A percentile compares a stretch with the other conserved stretches of the same genome.
Conservation (phyloP, 2,113 vertebrate species). For the Aphelocoma coerulescens region DNA sequence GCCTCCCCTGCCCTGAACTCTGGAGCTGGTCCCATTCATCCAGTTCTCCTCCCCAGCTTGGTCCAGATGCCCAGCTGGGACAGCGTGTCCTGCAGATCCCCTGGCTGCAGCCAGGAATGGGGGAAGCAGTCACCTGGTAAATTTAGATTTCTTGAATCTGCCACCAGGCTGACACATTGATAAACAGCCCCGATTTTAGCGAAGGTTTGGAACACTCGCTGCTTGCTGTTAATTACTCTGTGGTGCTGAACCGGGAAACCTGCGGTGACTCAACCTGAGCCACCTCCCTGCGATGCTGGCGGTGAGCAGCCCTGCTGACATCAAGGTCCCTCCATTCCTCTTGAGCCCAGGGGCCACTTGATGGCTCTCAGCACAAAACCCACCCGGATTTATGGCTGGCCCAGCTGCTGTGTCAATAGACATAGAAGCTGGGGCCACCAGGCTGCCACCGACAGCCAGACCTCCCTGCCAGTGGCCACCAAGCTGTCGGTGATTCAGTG, state of each 20-base stretch:
- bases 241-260: slow-evolving; percentile 68
- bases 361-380: background rate
- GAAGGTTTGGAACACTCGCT: slow-evolving; percentile 59
- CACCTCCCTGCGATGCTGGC: background rate
- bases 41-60: background rate
- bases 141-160: slow-evolving; percentile 80
- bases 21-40: slow-evolving; percentile 9
- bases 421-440: background rate
- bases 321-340: slow-evolving; percentile 33
- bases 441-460: background rate
- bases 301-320: background rate
- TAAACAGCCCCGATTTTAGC: slow-evolving; percentile 65
- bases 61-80: slow-evolving; percentile 14
- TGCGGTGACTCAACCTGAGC: slow-evolving; percentile 27
- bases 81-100: slow-evolving; percentile 65
- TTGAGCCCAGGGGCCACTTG: background rate
- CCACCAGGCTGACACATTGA: slow-evolving; percentile 76
- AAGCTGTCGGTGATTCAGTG: background rate
- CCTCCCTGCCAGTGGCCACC: background rate
- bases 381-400: background rate
- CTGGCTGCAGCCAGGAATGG: slow-evolving; percentile 57
- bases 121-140: slow-evolving; percentile 70
- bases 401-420: background rate
- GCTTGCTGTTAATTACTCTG: slow-evolving; percentile 69
- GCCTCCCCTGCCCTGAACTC: background rate